Evolutionary conservation across 2,888 invertebrate species (phyloP), one percentile per base, ranked within the genome.

Genomic region (Cactoblastis cactorum): DNA sequence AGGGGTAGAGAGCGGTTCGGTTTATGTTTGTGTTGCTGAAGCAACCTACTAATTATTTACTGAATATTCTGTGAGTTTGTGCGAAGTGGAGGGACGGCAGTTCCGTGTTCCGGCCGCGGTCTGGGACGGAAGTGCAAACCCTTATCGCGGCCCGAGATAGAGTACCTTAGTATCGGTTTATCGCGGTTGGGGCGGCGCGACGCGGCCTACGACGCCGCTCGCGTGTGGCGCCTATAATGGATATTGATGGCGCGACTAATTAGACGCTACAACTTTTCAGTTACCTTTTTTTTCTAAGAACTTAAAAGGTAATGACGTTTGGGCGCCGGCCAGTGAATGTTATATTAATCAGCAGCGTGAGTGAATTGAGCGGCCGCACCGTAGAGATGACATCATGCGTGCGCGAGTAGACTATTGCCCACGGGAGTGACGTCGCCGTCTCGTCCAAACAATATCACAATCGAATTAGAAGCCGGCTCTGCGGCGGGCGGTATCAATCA

Each of bases 171-270:
- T 54, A 55, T 53, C 51, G 52, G 54, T 55, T 43, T 52, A 53
- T 56, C 48, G 50, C 50, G 64, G 67, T 61, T 63, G 65, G 55
- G 65, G 61, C 58, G 63, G 62, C 63, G 65, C 58, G 62, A 58
- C 61, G 63, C 56, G 62, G 53, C 63, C 65, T 67, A 51, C 63
- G 57, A 69, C 58, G 51, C 33, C 72, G 78, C 33, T 87, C 81
- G 88, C 87, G 88, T 87, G 88, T 72, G 85, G 86, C 85, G 86
- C 86, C 86, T 65, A 73, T 88, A 87, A 88, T 87, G 85, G 86
- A 86, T 85, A 88, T 89, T 85, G 88, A 88, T 87, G 77, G 76
- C 75, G 77, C 79, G 76, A 80, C 86, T 87, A 88, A 88, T 87
- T 88, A 85, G 71, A 78, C 76, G 74, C 72, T 68, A 68, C 73